Percentiles rank a stretch among this genome's conserved stretches.
phyloP scores from a whole-genome alignment of 2,888 invertebrate genomes.

The Limenitis camilla region DNA sequence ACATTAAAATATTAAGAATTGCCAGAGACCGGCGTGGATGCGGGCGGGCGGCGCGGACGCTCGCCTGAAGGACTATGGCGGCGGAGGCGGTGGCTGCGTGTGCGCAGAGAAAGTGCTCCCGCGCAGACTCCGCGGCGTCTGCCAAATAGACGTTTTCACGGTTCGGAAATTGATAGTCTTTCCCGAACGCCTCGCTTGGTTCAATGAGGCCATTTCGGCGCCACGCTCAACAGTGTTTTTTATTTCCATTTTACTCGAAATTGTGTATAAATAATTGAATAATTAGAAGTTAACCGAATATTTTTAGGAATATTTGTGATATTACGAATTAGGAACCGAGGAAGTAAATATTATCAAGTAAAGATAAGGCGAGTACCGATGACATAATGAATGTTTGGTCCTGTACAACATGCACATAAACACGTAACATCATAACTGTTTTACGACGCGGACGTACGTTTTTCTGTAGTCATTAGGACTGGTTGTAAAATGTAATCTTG shows the following conservation, averaged over 20 bases:
- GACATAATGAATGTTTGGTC: slow-evolving; percentile 9
- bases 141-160: slow-evolving; percentile 68
- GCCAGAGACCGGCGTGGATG: slow-evolving; percentile 28
- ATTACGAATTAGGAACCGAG: background rate
- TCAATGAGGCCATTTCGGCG: slow-evolving; percentile 36
- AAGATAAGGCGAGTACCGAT: background rate
- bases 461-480: slow-evolving; percentile 23
- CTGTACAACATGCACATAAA: slow-evolving; percentile 15
- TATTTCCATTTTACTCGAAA: slow-evolving; percentile 9
- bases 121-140: slow-evolving; percentile 71
- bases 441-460: slow-evolving; percentile 17
- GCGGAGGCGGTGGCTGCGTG: slow-evolving; percentile 40
- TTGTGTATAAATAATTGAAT: slow-evolving; percentile 11
- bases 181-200: slow-evolving; percentile 53
- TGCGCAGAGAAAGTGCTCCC: slow-evolving; percentile 67
- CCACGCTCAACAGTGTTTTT: slow-evolving; percentile 24
- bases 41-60: slow-evolving; percentile 52
- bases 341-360: slow-evolving; percentile 1
- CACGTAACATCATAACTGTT: slow-evolving; percentile 25
- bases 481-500: slow-evolving; percentile 11
- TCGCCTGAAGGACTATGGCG: slow-evolving; percentile 48
- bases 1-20: slow-evolving; percentile 1
- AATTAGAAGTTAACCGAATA: slow-evolving; percentile 9
- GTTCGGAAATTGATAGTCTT: slow-evolving; percentile 59
- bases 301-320: background rate